phyloP scores from a whole-genome alignment of 1,140 invertebrate genomes.

The Hypsibius dujardini region DNA sequence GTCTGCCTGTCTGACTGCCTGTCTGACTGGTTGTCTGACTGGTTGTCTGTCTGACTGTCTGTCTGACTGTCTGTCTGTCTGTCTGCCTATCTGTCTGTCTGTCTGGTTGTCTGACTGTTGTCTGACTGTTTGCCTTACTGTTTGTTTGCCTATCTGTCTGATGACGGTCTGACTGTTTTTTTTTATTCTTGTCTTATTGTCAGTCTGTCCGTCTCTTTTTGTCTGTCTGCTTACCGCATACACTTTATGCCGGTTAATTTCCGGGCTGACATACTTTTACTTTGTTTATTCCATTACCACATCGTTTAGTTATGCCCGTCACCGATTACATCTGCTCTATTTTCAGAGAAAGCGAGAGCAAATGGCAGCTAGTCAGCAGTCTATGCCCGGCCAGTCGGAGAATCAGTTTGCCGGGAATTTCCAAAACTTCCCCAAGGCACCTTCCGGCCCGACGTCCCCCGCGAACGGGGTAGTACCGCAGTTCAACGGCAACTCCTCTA shows the following conservation, averaged over 20 bases:
- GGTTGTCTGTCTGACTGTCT: background rate
- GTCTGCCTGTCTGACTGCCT: no score
- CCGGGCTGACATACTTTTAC: background rate
- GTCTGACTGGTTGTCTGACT: no score
- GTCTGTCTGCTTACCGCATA: no score
- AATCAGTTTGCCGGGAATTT: no score
- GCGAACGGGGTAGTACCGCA: background rate
- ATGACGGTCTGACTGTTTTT: no score
- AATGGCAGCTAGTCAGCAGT: background rate
- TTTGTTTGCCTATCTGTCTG: no score
- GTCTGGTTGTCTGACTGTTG: background rate
- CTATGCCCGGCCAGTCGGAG: background rate
- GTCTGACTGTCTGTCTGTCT: background rate
- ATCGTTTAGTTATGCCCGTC: background rate
- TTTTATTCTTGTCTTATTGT: no score
- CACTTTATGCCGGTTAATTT: no score
- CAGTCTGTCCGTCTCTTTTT: no score
- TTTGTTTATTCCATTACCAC: background rate
- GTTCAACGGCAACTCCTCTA: background rate
- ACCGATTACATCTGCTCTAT: background rate
- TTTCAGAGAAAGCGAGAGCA: constrained; percentile 8
- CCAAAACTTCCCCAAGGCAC: background rate
- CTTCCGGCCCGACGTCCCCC: background rate
- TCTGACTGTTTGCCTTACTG: no score
- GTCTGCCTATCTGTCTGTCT: background rate